Evolutionary conservation across 2,113 vertebrate species (phyloP).

Genomic region (Litocranius walleri): DNA sequence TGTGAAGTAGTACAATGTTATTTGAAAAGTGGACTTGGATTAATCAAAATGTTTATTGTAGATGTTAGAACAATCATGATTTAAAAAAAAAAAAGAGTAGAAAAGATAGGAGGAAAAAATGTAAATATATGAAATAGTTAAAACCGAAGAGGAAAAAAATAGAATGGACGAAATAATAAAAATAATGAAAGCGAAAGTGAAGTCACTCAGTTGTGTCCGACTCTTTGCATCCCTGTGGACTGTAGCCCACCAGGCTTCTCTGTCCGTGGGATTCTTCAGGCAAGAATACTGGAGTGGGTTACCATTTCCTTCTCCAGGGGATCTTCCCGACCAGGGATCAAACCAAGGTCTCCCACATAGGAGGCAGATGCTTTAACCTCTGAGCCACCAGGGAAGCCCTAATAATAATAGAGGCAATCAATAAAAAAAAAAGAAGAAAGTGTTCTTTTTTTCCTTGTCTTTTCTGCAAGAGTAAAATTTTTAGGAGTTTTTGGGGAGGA

Average conservation of each 20-base stretch:
- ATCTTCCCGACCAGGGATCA: no score
- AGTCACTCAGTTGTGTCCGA: fast-evolving
- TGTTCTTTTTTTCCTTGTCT: neutral
- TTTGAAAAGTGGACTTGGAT: neutral
- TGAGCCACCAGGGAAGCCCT: neutral
- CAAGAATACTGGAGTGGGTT: no score
- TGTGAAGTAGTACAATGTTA: neutral
- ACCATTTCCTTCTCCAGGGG: no score
- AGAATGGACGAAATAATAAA: neutral
- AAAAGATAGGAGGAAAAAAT: neutral
- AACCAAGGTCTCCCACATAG: no score
- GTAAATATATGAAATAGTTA: neutral
- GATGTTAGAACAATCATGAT: neutral
- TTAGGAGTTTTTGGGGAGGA: neutral
- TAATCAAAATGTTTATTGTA: neutral
- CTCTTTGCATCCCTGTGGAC: no score
- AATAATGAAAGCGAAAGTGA: neutral
- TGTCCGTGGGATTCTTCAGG: no score
- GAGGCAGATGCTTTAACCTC: no score
- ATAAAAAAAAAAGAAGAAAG: neutral
- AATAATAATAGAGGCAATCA: neutral
- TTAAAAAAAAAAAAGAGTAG: neutral
- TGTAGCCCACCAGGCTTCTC: no score
- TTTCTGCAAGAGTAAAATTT: neutral
- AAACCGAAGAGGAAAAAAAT: neutral